Percentiles rank a stretch among this genome's conserved stretches.
These are phyloP conservation scores for Sitta carolinensis DNA, from an alignment of 2,797 vertebrate genomes.

Conservation along the genomic window DNA sequence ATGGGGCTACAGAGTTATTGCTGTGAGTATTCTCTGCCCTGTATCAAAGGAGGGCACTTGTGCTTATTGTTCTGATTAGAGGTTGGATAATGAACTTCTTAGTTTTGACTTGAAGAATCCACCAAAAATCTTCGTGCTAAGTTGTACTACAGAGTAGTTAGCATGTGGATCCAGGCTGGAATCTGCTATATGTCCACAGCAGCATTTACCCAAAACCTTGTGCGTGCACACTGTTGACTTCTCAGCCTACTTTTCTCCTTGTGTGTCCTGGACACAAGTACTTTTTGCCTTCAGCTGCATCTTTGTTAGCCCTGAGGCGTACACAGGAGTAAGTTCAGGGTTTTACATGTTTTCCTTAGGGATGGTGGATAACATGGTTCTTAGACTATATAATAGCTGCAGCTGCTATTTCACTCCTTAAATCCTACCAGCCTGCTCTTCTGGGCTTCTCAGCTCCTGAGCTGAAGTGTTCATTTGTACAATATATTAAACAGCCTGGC, in stretches of 20 bases:
- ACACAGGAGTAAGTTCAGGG: background rate
- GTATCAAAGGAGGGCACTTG: background rate
- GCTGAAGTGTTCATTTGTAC: background rate
- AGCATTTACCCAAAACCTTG: background rate
- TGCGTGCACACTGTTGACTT: background rate
- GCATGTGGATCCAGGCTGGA: background rate
- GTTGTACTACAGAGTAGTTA: background rate
- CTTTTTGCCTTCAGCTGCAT: background rate
- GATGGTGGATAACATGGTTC: background rate
- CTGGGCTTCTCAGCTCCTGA: background rate
- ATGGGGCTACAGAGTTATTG: constrained; percentile 97
- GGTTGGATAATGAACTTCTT: background rate
- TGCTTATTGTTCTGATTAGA: background rate
- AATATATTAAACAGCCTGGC: background rate
- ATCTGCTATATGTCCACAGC: background rate
- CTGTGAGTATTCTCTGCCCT: constrained; percentile 81
- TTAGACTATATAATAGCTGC: background rate
- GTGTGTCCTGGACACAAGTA: background rate
- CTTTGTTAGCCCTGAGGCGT: background rate
- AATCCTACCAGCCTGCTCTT: background rate
- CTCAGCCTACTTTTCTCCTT: background rate
- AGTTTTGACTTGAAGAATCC: background rate
- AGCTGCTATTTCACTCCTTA: background rate
- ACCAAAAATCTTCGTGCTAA: background rate
- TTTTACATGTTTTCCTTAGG: background rate